Evolutionary conservation across 2,888 invertebrate genomes (phyloP).

Genomic region (Drosophila helvetica): DNA sequence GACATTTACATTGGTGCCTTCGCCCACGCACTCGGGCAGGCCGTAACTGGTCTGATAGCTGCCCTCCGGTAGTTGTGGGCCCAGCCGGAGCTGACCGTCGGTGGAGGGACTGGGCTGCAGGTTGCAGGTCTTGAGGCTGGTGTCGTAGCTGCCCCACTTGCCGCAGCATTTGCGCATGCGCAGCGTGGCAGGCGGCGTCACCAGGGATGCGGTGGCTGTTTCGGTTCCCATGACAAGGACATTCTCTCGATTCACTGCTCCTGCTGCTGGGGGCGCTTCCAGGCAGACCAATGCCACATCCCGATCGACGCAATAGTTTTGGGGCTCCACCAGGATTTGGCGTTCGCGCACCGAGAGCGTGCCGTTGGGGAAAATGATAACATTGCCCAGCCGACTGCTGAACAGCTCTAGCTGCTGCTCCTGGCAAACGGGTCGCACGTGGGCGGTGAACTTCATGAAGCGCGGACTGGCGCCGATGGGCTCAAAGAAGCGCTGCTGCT

Average conservation of each 20-base stretch:
- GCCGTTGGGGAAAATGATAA: constrained; percentile 88
- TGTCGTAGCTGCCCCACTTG: constrained; percentile 86
- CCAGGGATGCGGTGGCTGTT: neutral
- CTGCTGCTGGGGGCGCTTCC: neutral
- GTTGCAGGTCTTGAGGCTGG: constrained; percentile 84
- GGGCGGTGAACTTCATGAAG: constrained; percentile 84
- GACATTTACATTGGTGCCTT: constrained; percentile 10
- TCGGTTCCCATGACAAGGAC: neutral
- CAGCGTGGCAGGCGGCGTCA: constrained; percentile 76
- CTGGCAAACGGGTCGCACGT: constrained; percentile 74
- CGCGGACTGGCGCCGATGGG: constrained; percentile 82
- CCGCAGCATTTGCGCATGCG: constrained; percentile 89
- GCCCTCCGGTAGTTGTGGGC: constrained; percentile 54
- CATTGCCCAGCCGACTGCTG: constrained; percentile 69
- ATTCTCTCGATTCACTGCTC: neutral
- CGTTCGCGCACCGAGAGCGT: constrained; percentile 86
- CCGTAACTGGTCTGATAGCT: constrained; percentile 76
- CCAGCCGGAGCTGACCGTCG: constrained; percentile 57
- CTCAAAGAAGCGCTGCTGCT: constrained; percentile 82
- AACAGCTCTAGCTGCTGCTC: constrained; percentile 80
- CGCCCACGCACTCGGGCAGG: constrained; percentile 68
- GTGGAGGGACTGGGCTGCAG: constrained; percentile 75
- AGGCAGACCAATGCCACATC: constrained; percentile 86
- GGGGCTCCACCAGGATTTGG: constrained; percentile 84
- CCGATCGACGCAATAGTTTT: constrained; percentile 89